Evolutionary conservation across 1,140 invertebrate species (phyloP), one percentile per base, ranked within the genome.

Genomic region (Procambarus virginalis): DNA sequence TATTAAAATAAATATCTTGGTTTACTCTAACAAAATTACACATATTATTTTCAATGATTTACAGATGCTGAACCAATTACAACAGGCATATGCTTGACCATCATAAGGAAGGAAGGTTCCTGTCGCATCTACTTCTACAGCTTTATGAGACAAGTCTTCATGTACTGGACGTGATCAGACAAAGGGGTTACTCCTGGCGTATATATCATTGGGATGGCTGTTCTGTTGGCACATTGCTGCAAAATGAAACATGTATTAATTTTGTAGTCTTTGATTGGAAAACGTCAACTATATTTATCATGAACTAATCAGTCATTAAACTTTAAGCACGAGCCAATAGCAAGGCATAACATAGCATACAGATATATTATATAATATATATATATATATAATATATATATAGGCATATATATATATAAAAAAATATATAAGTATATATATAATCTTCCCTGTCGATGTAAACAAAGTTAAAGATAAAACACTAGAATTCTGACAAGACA

Each of bases 191-290:
- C 86, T 86, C 77, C 90, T 89, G 68, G 87, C 78, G 93, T 96
- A 96, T 80, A 97, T 96, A 93, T 97, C 96, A 94, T 97, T 97
- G 91, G 96, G 96, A 94, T 96, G 96, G 79, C 95, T 94, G 93
- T 96, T 96, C 93, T 97, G 96, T 95, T 95, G 68, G 95, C 95
- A 93, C 96, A 97, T 96, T 97, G 96, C 96, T 97, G 94, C 48
- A 94, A 93, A 79, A 93, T 58, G 64, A 92, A n/a, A 80, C 6
- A 58, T 55, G 9, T 45, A 17, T 79, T 80, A 75, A 9, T 77
- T 77, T 9, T 68, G 17, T 17, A 77, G 34, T 77, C 5, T 77
- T 77, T 3, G 12, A 12, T 77, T 6, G 34, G 34, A 34, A 34
- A 34, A 34, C 34, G 34, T 34, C 34, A 34, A 34, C 34, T 34